These are phyloP conservation scores for Leguminivora glycinivorella DNA, from an alignment of 1,140 invertebrate genomes.

Conservation along the genomic window DNA sequence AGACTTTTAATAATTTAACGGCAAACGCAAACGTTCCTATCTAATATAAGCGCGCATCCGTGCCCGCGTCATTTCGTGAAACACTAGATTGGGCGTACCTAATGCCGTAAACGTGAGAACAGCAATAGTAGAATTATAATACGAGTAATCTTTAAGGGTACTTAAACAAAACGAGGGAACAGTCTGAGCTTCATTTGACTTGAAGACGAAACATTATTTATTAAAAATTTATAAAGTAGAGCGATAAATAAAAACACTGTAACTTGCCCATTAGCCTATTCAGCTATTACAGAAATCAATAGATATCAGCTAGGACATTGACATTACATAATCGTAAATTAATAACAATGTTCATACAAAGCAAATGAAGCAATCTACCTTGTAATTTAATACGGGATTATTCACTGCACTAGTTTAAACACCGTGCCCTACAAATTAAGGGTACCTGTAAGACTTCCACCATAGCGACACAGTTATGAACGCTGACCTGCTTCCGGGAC, in stretches of 20 bases:
- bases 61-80: background rate
- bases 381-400: conserved; percentile 23
- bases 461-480: conserved; percentile 4
- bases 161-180: background rate
- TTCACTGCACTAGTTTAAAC: background rate
- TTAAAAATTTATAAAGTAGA: too few relatives aligned
- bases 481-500: background rate
- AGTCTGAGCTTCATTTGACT: background rate
- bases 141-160: background rate
- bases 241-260: too few relatives aligned
- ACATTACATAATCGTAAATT: background rate
- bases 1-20: background rate
- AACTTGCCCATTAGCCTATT: too few relatives aligned
- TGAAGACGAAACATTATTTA: background rate
- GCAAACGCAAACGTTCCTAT: background rate
- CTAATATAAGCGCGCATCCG: background rate
- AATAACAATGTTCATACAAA: background rate
- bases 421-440: conserved; percentile 2
- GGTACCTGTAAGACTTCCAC: conserved; percentile 25
- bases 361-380: background rate
- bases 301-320: background rate
- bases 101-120: conserved; percentile 6
- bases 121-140: background rate
- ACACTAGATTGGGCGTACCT: background rate
- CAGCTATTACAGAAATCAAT: background rate